Evolutionary conservation across 2,113 vertebrate species (phyloP).

Genomic region (Otis tarda): DNA sequence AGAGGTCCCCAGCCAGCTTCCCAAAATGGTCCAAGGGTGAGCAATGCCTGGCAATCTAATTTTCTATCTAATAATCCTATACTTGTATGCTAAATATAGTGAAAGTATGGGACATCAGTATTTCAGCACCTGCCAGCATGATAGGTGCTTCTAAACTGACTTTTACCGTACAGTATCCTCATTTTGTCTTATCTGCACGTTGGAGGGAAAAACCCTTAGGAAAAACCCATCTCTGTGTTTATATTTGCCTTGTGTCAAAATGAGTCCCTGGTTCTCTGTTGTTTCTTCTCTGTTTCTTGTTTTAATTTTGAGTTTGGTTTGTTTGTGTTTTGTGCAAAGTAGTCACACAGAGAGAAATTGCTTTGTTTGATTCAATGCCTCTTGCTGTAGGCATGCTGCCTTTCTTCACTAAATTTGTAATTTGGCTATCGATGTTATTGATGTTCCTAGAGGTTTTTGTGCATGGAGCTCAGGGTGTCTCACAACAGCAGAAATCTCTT

Average conservation of each 20-base stretch:
- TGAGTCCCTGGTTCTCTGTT: not conserved
- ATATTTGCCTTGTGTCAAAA: not conserved
- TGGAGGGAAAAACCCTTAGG: not conserved
- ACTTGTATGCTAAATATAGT: not conserved
- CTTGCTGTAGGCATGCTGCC: not conserved
- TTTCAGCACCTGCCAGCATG: not conserved
- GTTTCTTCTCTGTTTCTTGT: not conserved
- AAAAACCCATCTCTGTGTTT: not conserved
- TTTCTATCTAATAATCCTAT: not conserved
- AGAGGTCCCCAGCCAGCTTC: not conserved
- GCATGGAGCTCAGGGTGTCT: not conserved
- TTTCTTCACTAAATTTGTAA: not conserved
- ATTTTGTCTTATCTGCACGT: fast-evolving
- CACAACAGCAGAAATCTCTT: not conserved
- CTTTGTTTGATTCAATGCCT: not conserved
- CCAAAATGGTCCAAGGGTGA: not conserved
- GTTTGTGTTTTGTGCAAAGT: not conserved
- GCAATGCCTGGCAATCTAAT: not conserved
- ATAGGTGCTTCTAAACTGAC: not conserved
- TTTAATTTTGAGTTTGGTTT: not conserved
- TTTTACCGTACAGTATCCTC: not conserved
- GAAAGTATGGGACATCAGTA: not conserved
- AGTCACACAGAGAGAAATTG: not conserved
- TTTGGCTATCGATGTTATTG: not conserved
- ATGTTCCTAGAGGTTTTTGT: not conserved